Evolutionary conservation across 2,797 vertebrate species (phyloP), one percentile per base, ranked within the genome.

Genomic region (Oreochromis mossambicus): DNA sequence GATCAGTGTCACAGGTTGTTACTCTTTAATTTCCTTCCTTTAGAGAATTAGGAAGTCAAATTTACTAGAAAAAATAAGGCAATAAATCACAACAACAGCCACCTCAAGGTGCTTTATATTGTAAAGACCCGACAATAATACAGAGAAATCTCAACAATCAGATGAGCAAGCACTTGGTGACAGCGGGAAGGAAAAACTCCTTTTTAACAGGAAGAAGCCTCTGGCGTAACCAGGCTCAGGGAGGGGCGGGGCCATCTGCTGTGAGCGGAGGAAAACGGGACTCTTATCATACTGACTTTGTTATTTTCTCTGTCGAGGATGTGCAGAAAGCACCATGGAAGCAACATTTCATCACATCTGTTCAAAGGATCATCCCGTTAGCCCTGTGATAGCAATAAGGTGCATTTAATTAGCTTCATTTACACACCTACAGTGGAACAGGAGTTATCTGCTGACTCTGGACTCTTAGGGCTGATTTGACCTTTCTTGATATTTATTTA

Each of bases 191-290:
- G 58, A 61, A 61, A 61, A 61, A 36, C 17, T 3, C 32, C 1
- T n/a, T 61, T 61, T 61, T 34, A 61, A 61, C 32, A 61, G 56
- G 56, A 61, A 61, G 32, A 61, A 61, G 9, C 32, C 17, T 61
- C 2, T 7, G 19, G 19, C 9, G 11, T 11, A 19, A 12, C 56
- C 56, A 61, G 56, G 56, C 17, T 61, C 29, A 2, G 4, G 17
- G 9, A 38, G 36, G 36, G 9, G 56, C 1, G 0, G 1, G 0
- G 1, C 32, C 1, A 1, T 0, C 56, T 36, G 56, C 32, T 61
- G 32, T 61, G 56, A 61, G 56, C 17, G 32, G 56, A 61, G 32
- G 32, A 61, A 34, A 19, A 36, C 6, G 1, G 17, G 32, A 7
- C 4, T 4, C 19, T 61, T n/a, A 61, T 61, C 29, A 34, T 12